A percentile compares a stretch with the other conserved stretches of the same genome.
phyloP scores from a whole-genome alignment of 2,797 vertebrate genomes.

The Denticeps clupeoides region DNA sequence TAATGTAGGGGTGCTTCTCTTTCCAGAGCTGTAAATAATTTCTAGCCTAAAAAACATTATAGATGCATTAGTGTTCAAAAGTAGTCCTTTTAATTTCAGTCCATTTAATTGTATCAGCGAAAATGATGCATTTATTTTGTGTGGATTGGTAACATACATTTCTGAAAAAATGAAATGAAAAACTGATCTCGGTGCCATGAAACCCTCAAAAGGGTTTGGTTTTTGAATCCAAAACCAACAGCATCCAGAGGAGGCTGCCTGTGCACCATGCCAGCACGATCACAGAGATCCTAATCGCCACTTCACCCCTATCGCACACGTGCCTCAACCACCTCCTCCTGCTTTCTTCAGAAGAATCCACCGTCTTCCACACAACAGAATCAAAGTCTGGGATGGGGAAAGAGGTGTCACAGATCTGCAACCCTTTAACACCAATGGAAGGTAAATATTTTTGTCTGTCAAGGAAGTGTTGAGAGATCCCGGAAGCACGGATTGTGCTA shows the following conservation, averaged over 20 bases:
- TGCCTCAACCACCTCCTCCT: slow-evolving; percentile 6
- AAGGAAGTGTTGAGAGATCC: neutral
- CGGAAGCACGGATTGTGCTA: too few relatives aligned
- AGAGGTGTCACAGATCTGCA: neutral
- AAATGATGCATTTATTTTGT: too few relatives aligned
- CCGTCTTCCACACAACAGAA: slow-evolving; percentile 3
- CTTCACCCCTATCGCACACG: slow-evolving; percentile 29
- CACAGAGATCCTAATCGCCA: slow-evolving; percentile 41
- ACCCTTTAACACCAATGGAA: neutral
- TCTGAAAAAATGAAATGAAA: too few relatives aligned
- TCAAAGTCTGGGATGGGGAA: slow-evolving; percentile 8
- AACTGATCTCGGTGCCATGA: too few relatives aligned
- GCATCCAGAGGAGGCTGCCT: slow-evolving; percentile 22
- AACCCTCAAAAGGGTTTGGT: too few relatives aligned
- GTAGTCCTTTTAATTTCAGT: too few relatives aligned
- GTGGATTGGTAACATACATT: too few relatives aligned
- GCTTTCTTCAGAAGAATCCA: neutral
- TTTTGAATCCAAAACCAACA: too few relatives aligned
- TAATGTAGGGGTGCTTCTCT: slow-evolving; percentile 16
- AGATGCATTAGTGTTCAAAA: too few relatives aligned
- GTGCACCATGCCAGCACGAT: slow-evolving; percentile 34
- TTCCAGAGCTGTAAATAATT: slow-evolving; percentile 3
- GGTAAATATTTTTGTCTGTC: slow-evolving; percentile 19
- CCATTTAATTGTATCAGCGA: too few relatives aligned
- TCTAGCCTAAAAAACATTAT: neutral